phyloP scores from a whole-genome alignment of 1,140 invertebrate genomes.

The Cydia pomonella region DNA sequence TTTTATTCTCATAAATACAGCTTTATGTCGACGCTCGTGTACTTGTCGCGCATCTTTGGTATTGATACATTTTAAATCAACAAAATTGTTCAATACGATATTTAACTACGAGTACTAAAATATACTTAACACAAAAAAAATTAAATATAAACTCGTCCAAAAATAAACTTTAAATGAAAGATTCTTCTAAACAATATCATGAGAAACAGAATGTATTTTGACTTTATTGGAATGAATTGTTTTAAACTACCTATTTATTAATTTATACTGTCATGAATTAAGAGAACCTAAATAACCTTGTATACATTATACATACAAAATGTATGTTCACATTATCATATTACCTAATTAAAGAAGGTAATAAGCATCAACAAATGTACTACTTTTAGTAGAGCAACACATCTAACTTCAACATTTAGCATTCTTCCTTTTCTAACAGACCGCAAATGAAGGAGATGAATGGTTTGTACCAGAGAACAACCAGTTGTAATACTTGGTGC shows the following conservation, averaged over 20 bases:
- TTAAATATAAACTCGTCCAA: slow-evolving; percentile 24
- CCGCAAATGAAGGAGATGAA: no score
- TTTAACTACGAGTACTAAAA: neutral
- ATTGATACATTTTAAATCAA: slow-evolving; percentile 17
- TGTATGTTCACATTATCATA: neutral
- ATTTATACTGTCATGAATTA: slow-evolving; percentile 4
- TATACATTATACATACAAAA: neutral
- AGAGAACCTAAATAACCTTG: neutral
- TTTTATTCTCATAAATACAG: slow-evolving; percentile 20
- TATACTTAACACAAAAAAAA: neutral
- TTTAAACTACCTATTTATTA: neutral
- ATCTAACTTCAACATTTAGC: no score
- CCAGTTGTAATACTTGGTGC: no score
- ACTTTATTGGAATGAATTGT: neutral
- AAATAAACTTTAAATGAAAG: slow-evolving; percentile 10
- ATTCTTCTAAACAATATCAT: neutral
- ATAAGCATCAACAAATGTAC: neutral
- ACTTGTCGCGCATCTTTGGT: slow-evolving; percentile 2
- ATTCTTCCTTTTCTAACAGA: no score
- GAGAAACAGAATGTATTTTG: slow-evolving; percentile 5
- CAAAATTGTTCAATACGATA: slow-evolving; percentile 23
- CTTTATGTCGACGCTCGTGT: neutral
- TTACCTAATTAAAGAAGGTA: neutral
- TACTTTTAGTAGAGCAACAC: neutral
- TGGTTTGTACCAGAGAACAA: no score